Conservation (phyloP, 2,113 vertebrate species). For the Phrynocephalus versicolor region DNA sequence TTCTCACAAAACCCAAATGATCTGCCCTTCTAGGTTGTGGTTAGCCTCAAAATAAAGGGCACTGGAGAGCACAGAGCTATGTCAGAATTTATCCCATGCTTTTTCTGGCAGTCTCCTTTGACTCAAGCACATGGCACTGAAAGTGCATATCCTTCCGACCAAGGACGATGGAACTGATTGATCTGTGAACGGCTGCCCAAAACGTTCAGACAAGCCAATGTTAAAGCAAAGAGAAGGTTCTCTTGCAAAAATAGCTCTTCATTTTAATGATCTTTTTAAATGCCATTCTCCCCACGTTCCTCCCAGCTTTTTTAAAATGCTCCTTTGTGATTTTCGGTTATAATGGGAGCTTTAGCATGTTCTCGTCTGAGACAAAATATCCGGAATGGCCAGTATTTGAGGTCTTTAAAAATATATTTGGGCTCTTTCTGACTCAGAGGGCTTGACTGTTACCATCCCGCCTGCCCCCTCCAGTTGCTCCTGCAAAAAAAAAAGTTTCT, state of each 20-base stretch:
- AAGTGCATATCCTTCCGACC: not conserved
- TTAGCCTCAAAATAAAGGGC: conserved; percentile 1
- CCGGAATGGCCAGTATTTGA: not conserved
- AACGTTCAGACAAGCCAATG: not conserved
- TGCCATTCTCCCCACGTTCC: not conserved
- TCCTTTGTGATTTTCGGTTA: not conserved
- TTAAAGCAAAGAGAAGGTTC: not conserved
- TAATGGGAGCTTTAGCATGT: not conserved
- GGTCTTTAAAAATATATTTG: not conserved
- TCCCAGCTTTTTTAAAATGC: not conserved
- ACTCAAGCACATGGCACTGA: not conserved
- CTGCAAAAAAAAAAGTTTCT: not conserved
- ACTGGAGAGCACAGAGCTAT: not conserved
- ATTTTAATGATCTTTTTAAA: not conserved
- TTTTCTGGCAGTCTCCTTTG: not conserved
- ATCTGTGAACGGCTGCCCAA: not conserved
- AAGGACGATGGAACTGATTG: not conserved
- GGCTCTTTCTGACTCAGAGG: not conserved
- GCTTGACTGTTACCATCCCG: not conserved
- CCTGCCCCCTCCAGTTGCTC: too few species aligned
- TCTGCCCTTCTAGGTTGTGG: not conserved
- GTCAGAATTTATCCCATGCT: not conserved
- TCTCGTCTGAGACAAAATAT: not conserved
- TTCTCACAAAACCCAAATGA: not conserved
- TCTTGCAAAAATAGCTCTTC: not conserved